Evolutionary conservation across 2,113 vertebrate species (phyloP), one percentile per base, ranked within the genome.

Genomic region (Trachemys scripta): DNA sequence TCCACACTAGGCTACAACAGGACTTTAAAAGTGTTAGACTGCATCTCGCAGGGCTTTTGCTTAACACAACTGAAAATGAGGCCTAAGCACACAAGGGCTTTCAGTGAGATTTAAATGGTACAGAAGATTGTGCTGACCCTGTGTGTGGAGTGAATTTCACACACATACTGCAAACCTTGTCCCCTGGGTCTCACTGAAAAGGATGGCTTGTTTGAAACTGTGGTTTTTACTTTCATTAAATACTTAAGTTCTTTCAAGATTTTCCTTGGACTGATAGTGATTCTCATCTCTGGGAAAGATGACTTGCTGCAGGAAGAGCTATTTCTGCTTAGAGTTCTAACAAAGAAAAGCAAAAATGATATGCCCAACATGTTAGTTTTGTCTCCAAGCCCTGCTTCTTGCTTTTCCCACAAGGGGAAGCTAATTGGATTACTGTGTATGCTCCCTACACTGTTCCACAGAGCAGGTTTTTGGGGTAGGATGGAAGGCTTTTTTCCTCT

Each of bases 21-120:
- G 62, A 69, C 29, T 35, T 35, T 65, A 65, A 65, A 65, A 35
- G 16, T 38, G 42, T 11, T 95, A 86, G 85, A 69, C 51, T 62
- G 10, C 49, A 84, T 56, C 31, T 86, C 93, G 87, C 69, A 89
- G 82, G 81, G 69, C 49, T 87, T 94, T 95, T 27, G 31, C 27
- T 31, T n/a, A n/a, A 69, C 13, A 69, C 7, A 5, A 17, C 19
- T 69, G 31, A 24, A 75, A 75, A 42, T 24, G 0, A 88, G 89
- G 56, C n/a, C 84, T 72, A 80, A 85, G 80, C 80, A 78, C 91
- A 87, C 79, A 56, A 85, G 25, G 51, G 49, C 51, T 89, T 81
- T 90, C 85, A 42, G 80, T 80, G 81, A 53, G 50, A 92, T 72
- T 53, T 80, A 76, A 89, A 82, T 82, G 95, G 56, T n/a, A 93